phyloP scores from a whole-genome alignment of 2,797 vertebrate species.

The Cyclura pinguis region DNA sequence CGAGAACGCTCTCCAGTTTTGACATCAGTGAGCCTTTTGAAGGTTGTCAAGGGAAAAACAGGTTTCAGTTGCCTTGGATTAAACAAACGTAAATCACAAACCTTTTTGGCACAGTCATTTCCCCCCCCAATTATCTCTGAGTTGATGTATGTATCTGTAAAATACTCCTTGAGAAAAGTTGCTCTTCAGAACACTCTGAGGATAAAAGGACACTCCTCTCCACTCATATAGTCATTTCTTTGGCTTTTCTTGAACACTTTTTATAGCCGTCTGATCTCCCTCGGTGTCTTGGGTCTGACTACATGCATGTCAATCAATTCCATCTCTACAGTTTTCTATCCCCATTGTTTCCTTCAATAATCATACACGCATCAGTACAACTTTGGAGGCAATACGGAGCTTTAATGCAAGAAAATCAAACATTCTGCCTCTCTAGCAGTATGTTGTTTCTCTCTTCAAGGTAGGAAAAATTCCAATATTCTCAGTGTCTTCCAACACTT shows the following conservation, averaged over 20 bases:
- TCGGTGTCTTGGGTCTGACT: background rate
- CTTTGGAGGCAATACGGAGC: background rate
- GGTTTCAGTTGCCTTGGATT: background rate
- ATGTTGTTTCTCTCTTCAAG: background rate
- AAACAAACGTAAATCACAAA: background rate
- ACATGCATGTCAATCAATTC: background rate
- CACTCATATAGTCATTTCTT: background rate
- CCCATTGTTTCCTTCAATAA: conserved; percentile 19
- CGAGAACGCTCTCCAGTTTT: background rate
- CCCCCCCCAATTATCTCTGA: background rate
- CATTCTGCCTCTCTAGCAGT: conserved; percentile 3
- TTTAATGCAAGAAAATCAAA: background rate
- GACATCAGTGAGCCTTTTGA: background rate
- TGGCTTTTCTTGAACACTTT: background rate
- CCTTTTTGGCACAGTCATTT: background rate
- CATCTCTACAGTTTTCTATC: too few relatives aligned
- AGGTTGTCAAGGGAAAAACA: background rate
- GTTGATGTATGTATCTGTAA: background rate
- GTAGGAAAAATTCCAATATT: background rate
- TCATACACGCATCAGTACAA: background rate
- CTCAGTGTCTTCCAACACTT: fast-evolving
- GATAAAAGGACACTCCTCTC: background rate
- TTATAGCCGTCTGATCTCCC: background rate
- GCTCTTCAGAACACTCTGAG: background rate
- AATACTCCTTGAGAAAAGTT: background rate